Percentiles rank a stretch among this genome's conserved stretches.
Conservation (phyloP, 2,113 vertebrate genomes). For the Shinisaurus crocodilurus region DNA sequence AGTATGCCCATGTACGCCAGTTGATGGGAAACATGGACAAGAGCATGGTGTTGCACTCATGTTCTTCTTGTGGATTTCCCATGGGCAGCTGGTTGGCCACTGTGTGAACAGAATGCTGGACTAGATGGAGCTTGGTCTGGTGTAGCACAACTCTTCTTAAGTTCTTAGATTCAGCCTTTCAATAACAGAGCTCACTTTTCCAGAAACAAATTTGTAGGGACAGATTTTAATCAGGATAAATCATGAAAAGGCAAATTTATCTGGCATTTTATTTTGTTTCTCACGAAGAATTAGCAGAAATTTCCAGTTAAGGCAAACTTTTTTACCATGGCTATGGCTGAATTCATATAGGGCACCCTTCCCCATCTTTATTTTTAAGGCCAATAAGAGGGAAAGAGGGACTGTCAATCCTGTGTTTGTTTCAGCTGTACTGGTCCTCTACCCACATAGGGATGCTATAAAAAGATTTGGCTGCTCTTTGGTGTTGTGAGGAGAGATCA, state of each 20-base stretch:
- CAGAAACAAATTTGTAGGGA: neutral
- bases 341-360: neutral
- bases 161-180: neutral
- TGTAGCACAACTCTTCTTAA: no score
- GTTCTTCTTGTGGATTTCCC: no score
- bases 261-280: neutral
- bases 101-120: no score
- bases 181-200: neutral
- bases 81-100: no score
- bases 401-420: neutral
- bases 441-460: neutral
- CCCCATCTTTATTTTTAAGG: neutral
- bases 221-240: neutral
- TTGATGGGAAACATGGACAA: no score
- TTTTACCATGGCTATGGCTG: neutral
- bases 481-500: neutral
- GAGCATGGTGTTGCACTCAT: no score
- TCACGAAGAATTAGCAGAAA: conserved; percentile 5
- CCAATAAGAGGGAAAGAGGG: neutral
- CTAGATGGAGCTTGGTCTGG: no score
- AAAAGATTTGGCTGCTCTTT: conserved; percentile 3
- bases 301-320: neutral
- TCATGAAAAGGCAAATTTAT: neutral
- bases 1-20: no score
- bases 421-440: neutral